Conservation (phyloP, 2,797 vertebrate species). For the Coccyzus lansbergi region DNA sequence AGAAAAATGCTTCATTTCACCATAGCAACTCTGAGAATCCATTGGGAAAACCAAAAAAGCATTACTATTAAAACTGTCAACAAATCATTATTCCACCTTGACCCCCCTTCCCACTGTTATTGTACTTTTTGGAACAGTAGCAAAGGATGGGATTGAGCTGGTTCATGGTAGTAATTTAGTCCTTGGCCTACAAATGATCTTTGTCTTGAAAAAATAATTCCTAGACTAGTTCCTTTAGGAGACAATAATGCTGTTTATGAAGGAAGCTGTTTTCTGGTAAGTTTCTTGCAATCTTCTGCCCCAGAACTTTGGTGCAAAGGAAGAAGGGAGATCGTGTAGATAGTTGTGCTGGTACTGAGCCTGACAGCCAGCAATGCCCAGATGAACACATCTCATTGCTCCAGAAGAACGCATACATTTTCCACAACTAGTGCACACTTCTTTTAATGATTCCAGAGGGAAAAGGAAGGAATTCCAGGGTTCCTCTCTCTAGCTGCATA, state of each 20-base stretch:
- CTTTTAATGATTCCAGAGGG: not conserved
- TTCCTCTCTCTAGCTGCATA: not conserved
- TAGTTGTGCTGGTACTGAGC: not conserved
- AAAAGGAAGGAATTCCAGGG: not conserved
- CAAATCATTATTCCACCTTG: conserved; percentile 44
- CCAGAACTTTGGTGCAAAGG: not conserved
- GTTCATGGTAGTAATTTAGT: not conserved
- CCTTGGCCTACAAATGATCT: not conserved
- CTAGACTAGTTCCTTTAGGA: not conserved
- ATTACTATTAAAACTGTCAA: conserved; percentile 57
- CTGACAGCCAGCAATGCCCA: not conserved
- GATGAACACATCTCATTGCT: not conserved
- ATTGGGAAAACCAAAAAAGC: conserved; percentile 37
- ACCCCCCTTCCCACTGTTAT: not conserved
- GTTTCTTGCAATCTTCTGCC: not conserved
- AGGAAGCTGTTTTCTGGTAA: not conserved
- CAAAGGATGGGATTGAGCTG: conserved; percentile 34
- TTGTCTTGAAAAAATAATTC: not conserved
- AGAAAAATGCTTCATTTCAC: conserved; percentile 42
- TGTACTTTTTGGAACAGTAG: conserved; percentile 22
- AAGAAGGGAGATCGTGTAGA: not conserved
- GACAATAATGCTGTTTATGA: not conserved
- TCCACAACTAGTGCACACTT: not conserved
- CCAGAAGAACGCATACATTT: not conserved
- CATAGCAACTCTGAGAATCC: conserved; percentile 28